Evolutionary conservation across 2,113 vertebrate species (phyloP), one percentile per base, ranked within the genome.

Genomic region (Oriolus oriolus): DNA sequence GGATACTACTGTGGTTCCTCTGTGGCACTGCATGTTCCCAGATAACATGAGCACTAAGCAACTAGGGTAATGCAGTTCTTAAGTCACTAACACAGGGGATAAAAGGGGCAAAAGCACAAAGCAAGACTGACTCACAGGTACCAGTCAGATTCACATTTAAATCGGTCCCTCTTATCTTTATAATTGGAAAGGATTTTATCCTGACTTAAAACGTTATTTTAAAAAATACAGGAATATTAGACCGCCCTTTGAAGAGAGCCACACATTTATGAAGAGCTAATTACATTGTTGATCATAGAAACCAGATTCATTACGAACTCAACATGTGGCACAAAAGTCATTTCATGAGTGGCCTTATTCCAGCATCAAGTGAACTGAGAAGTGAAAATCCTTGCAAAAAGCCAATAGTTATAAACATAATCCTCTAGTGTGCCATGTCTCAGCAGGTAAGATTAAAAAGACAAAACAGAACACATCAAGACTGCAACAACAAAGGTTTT

Each of bases 401-500:
- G 22, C 30, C 19, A 63, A 5, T 9, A 84, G 35, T 47, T 70
- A 80, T 10, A 49, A 83, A 83, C 45, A 61, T 54, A 83, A 77
- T 86, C 79, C 54, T 85, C 52, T 8, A 75, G 33, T 18, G 37
- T 5, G 31, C 41, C 27, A 6, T 8, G 16, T 81, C 71, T 49
- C 47, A 63, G 73, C 64, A 92, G 41, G 59, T 35, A 73, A 83
- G 82, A 89, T 89, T 60, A 90, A 61, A 89, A 88, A 93, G 50
- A 89, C 77, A 81, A 95, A 91, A 68, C 11, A 52, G 54, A 86
- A 89, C 52, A 90, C 42, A 44, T 92, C 52, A 84, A 37, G 37
- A 87, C n/a, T 94, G 45, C 63, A 89, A 87, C 65, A 89, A 90
- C 87, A 77, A 95, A 95, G 33, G 49, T 69, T 94, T 96, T 94